Percentiles rank a stretch among this genome's conserved stretches.
Conservation (phyloP, 2,888 invertebrate species). For the Philopedon plagiatum region DNA sequence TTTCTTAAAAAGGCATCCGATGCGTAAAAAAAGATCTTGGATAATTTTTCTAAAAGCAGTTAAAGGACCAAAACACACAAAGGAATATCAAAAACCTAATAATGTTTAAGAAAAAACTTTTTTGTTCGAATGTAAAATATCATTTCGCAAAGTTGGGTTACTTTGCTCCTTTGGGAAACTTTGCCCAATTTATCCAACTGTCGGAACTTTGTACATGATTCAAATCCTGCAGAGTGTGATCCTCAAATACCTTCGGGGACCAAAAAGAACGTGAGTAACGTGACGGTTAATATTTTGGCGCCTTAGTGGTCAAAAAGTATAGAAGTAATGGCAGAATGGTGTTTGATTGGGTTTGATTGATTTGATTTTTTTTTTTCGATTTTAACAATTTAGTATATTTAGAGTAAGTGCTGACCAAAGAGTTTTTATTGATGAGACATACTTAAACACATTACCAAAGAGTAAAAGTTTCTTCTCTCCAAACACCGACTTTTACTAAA, state of each 20-base stretch:
- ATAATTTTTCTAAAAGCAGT: background rate
- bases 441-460: too few relatives aligned
- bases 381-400: too few relatives aligned
- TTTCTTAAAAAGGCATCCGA: too few relatives aligned
- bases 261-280: slow-evolving; percentile 1
- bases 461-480: too few relatives aligned
- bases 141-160: background rate
- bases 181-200: slow-evolving; percentile 9
- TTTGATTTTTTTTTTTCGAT: too few relatives aligned
- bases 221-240: background rate
- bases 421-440: too few relatives aligned
- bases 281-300: too few relatives aligned
- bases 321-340: too few relatives aligned
- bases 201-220: slow-evolving; percentile 10
- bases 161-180: background rate
- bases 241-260: slow-evolving; percentile 2
- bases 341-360: too few relatives aligned
- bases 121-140: slow-evolving; percentile 8
- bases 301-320: too few relatives aligned
- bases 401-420: too few relatives aligned
- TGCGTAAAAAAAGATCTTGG: background rate
- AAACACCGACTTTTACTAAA: too few relatives aligned
- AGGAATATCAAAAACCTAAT: background rate
- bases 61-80: background rate
- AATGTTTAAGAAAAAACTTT: background rate